phyloP scores from a whole-genome alignment of 2,797 vertebrate species.

The Labeo calbasu region DNA sequence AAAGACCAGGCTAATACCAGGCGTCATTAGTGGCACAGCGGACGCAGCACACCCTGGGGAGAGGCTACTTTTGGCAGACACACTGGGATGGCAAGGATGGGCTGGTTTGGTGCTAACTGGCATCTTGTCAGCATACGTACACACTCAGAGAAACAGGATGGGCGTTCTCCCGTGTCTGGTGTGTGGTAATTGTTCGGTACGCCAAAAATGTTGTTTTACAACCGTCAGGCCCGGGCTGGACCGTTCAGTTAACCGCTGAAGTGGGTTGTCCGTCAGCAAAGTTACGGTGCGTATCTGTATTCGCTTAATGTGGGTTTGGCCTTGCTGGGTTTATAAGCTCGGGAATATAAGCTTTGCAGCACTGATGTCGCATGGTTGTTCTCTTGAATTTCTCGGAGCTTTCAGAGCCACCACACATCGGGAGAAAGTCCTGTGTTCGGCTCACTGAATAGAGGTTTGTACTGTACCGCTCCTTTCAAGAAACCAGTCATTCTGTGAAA shows the following conservation, averaged over 20 bases:
- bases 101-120: slow-evolving; percentile 6
- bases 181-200: slow-evolving; percentile 7
- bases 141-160: slow-evolving; percentile 21
- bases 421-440: background rate
- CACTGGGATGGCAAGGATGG: background rate
- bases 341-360: background rate
- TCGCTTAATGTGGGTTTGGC: background rate
- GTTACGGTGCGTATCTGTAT: background rate
- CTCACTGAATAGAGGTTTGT: background rate
- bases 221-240: background rate
- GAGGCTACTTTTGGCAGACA: slow-evolving; percentile 20
- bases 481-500: slow-evolving; percentile 19
- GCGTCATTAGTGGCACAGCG: slow-evolving; percentile 51
- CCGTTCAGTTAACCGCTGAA: background rate
- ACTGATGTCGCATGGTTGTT: background rate
- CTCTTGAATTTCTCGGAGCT: background rate
- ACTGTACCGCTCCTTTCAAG: background rate
- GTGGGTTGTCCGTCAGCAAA: background rate
- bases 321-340: slow-evolving; percentile 8
- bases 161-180: slow-evolving; percentile 2
- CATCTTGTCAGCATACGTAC: background rate
- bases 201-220: slow-evolving; percentile 20
- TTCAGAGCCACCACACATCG: slow-evolving; percentile 5
- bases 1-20: slow-evolving; percentile 39
- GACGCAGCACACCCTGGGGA: slow-evolving; percentile 23